Evolutionary conservation across 2,113 vertebrate genomes (phyloP), one percentile per base, ranked within the genome.

Genomic region (Paradoxurus hermaphroditus): DNA sequence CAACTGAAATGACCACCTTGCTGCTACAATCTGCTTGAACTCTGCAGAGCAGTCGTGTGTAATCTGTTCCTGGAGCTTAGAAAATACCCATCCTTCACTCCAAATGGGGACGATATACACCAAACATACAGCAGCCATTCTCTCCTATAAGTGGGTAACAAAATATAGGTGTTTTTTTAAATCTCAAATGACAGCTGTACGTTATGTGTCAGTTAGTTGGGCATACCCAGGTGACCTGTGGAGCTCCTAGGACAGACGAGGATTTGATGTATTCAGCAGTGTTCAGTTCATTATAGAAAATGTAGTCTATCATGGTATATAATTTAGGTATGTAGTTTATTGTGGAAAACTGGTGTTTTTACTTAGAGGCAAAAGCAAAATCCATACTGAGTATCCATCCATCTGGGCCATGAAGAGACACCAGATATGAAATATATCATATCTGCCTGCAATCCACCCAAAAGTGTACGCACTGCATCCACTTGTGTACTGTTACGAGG

Each of bases 341-440:
- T 88, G 72, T 79, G 67, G 49, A 84, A 92, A 97, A 91, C 5
- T 83, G 77, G 46, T 59, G 85, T 94, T 96, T 97, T 84, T 68
- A 95, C 86, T 92, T 78, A 91, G 41, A 31, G 87, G 27, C 44
- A 97, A 94, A 92, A 84, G 68, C 86, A 97, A 97, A 97, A 97
- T 93, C 44, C 92, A 93, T 51, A 67, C 18, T 62, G 68, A 96
- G 59, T 31, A 94, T 15, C 63, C 36, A 94, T 15, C 63, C 36
- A 56, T 16, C 15, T 77, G n/a, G 95, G 72, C 62, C 49, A 49
- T 56, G 34, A 92, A 94, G 44, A 90, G 29, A 87, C 39, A 91
- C 31, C 19, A 94, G 67, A 56, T 39, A 95, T 9, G 67, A 95
- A 92, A 78, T 27, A 44, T 6, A 90, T 53, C n/a, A 0, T 29